These are phyloP conservation scores for Pteropus alecto DNA, from an alignment of 2,113 vertebrate species.

Conservation along the genomic window DNA sequence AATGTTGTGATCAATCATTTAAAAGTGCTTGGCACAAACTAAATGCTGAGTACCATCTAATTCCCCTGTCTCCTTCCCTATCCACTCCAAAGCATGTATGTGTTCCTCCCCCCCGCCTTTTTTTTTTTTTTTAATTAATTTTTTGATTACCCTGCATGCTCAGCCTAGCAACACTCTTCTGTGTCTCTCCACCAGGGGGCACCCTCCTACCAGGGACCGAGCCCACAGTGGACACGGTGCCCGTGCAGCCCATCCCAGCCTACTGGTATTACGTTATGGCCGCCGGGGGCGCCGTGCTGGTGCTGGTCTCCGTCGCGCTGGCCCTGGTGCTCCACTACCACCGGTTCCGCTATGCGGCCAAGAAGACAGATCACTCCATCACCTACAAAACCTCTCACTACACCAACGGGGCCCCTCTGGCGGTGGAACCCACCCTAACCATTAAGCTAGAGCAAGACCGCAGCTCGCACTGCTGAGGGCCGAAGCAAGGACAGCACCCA, in stretches of 20 bases:
- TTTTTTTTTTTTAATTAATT: slow-evolving; percentile 24
- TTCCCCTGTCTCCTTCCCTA: slow-evolving; percentile 35
- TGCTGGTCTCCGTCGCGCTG: slow-evolving; percentile 93
- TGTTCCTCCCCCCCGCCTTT: slow-evolving; percentile 67
- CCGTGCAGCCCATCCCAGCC: slow-evolving; percentile 94
- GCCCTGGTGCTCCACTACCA: slow-evolving; percentile 96
- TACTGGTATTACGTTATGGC: slow-evolving; percentile 99
- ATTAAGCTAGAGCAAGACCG: slow-evolving; percentile 96
- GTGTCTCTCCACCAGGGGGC: slow-evolving; percentile 98
- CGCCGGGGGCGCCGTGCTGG: slow-evolving; percentile 94
- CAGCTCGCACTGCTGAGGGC: slow-evolving; percentile 89
- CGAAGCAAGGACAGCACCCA: slow-evolving; percentile 79
- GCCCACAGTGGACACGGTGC: slow-evolving; percentile 99
- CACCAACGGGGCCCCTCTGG: slow-evolving; percentile 88
- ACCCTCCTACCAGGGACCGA: slow-evolving; percentile 94
- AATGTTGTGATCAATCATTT: background rate
- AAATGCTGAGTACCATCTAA: background rate
- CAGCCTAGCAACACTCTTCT: slow-evolving; percentile 94
- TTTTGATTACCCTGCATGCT: slow-evolving; percentile 88
- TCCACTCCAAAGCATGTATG: slow-evolving; percentile 81
- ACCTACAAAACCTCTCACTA: slow-evolving; percentile 98
- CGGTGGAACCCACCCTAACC: slow-evolving; percentile 94
- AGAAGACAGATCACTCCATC: slow-evolving; percentile 98
- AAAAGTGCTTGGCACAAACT: background rate
- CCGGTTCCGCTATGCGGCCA: slow-evolving; percentile 95